A percentile compares a stretch with the other conserved stretches of the same genome.
Evolutionary conservation across 2,888 invertebrate species (phyloP).

Genomic region (Flexamia atlantica): DNA sequence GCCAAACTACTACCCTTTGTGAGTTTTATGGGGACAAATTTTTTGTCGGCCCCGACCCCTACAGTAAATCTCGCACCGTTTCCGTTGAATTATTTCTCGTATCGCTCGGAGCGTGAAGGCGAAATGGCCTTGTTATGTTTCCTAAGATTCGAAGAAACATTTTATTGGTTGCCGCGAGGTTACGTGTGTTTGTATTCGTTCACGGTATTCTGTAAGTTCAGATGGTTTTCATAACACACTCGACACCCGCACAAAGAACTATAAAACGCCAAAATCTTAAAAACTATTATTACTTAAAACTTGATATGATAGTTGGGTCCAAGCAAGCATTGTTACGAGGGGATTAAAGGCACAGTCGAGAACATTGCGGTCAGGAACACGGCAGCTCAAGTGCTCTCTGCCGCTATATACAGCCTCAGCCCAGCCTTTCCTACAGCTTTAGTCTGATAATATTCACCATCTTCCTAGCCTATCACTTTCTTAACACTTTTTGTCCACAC

Average conservation of each 20-base stretch:
- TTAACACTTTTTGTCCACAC: too few species aligned
- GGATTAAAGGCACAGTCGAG: not conserved
- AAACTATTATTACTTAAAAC: too few species aligned
- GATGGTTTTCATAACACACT: too few species aligned
- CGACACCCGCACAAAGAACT: too few species aligned
- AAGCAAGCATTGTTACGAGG: not conserved
- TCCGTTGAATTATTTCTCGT: not conserved
- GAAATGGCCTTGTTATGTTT: not conserved
- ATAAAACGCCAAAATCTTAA: too few species aligned
- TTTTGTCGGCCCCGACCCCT: conserved; percentile 1
- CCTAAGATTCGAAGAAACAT: not conserved
- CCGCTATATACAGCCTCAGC: not conserved
- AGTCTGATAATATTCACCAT: too few species aligned
- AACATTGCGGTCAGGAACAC: not conserved
- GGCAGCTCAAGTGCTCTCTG: not conserved
- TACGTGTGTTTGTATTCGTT: not conserved
- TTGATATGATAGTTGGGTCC: not conserved
- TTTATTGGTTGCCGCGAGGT: not conserved
- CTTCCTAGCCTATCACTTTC: too few species aligned
- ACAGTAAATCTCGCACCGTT: not conserved
- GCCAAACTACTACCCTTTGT: conserved; percentile 9
- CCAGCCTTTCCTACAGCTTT: too few species aligned
- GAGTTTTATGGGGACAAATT: not conserved
- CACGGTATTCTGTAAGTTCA: too few species aligned
- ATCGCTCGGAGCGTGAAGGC: not conserved